A percentile compares a stretch with the other conserved stretches of the same genome.
These are phyloP conservation scores for Frieseomelitta varia DNA, from an alignment of 1,140 invertebrate genomes.

Conservation along the genomic window DNA sequence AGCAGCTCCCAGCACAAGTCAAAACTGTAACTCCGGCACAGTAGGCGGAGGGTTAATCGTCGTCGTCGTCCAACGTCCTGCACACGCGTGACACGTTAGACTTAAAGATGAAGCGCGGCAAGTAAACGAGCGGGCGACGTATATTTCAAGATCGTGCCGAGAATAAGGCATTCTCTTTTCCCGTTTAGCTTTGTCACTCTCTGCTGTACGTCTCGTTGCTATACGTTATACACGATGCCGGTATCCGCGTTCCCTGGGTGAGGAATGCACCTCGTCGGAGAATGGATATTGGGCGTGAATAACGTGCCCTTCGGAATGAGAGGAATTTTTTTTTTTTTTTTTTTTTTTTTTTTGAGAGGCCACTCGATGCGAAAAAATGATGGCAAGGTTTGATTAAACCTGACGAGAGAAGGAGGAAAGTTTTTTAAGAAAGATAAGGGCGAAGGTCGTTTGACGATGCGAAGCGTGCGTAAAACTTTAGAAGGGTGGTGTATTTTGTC, in stretches of 20 bases:
- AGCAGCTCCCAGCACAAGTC: too few species aligned
- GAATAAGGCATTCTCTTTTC: constrained; percentile 49
- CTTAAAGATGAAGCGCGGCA: constrained; percentile 35
- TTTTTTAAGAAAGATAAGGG: too few species aligned
- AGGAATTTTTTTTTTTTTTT: neutral
- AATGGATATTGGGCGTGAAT: neutral
- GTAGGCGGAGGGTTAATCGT: too few species aligned
- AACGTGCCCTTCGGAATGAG: neutral
- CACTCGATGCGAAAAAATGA: neutral
- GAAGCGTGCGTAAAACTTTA: too few species aligned
- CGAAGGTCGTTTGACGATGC: too few species aligned
- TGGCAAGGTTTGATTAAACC: neutral
- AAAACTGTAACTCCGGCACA: too few species aligned
- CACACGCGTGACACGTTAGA: constrained; percentile 39
- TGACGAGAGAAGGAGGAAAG: too few species aligned
- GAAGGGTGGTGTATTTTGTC: too few species aligned
- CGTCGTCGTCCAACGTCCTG: constrained; percentile 13
- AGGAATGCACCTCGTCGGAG: neutral
- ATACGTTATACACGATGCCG: neutral
- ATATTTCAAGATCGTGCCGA: constrained; percentile 48
- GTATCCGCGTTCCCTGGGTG: neutral
- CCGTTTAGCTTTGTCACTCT: neutral
- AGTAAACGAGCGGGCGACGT: constrained; percentile 34
- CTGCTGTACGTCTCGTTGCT: neutral
- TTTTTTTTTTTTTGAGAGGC: too few species aligned